phyloP scores from a whole-genome alignment of 2,888 invertebrate species.

The Homarus gammarus region DNA sequence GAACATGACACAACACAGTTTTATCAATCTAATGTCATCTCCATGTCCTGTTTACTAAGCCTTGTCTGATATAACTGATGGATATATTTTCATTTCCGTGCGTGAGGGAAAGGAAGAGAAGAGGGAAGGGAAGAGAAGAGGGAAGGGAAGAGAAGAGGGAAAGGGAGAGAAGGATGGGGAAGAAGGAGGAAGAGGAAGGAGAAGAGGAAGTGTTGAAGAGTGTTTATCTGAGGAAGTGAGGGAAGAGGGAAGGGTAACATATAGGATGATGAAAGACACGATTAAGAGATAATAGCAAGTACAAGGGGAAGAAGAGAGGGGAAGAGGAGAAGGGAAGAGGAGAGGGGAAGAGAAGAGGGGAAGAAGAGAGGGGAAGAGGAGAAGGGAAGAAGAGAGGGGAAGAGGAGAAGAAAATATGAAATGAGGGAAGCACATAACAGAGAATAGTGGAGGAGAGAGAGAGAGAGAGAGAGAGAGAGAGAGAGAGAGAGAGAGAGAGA shows the following conservation, averaged over 20 bases:
- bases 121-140: not conserved
- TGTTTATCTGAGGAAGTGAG: not conserved
- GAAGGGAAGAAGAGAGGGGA: too few relatives aligned
- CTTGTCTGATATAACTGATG: too few relatives aligned
- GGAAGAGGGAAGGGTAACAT: not conserved
- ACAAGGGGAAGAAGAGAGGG: too few relatives aligned
- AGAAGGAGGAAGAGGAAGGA: too few relatives aligned
- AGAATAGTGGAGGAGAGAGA: slow-evolving; percentile 20
- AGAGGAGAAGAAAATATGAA: too few relatives aligned
- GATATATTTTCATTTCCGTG: too few relatives aligned
- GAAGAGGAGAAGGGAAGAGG: too few relatives aligned
- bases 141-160: not conserved
- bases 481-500: not conserved
- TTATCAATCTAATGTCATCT: too few relatives aligned
- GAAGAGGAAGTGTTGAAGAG: not conserved
- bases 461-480: slow-evolving; percentile 1
- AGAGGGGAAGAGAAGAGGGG: not conserved
- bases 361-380: too few relatives aligned
- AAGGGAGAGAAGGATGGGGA: not conserved
- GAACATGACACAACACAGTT: too few relatives aligned
- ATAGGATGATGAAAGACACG: not conserved
- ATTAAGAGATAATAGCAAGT: not conserved
- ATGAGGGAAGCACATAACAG: too few relatives aligned
- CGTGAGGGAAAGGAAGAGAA: not conserved
- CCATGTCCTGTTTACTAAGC: too few relatives aligned